These are phyloP conservation scores for Sinosuthora webbiana DNA, from an alignment of 2,113 vertebrate genomes.

Conservation along the genomic window DNA sequence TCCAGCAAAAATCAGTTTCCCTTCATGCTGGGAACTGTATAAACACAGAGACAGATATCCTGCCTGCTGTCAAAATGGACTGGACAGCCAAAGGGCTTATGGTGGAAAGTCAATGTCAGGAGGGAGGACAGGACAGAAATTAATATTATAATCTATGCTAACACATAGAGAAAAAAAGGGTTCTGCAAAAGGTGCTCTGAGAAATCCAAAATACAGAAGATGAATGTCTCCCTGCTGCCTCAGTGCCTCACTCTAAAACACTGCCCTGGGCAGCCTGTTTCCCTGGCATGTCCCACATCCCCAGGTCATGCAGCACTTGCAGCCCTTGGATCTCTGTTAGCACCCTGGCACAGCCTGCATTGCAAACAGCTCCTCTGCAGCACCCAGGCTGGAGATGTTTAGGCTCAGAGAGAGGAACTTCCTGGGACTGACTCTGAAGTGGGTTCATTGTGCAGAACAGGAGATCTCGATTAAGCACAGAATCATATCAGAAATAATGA, in stretches of 20 bases:
- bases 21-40: not conserved
- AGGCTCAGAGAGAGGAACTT: not conserved
- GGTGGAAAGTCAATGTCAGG: not conserved
- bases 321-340: not conserved
- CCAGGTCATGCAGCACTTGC: not conserved
- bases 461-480: slow-evolving; percentile 24
- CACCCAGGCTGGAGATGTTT: fast-evolving
- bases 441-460: slow-evolving; percentile 18
- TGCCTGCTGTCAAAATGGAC: not conserved
- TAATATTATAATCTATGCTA: slow-evolving; percentile 21
- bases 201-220: not conserved
- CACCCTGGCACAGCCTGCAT: fast-evolving
- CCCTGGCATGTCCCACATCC: not conserved
- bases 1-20: not conserved
- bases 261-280: not conserved
- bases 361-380: not conserved
- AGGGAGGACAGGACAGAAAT: slow-evolving; percentile 2
- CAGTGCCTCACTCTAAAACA: not conserved
- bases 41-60: not conserved
- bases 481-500: slow-evolving; percentile 17
- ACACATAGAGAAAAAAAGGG: not conserved
- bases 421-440: not conserved
- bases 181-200: not conserved
- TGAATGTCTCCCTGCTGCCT: not conserved
- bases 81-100: not conserved